Evolutionary conservation across 1,140 invertebrate species (phyloP).

Genomic region (Nilaparvata lugens): DNA sequence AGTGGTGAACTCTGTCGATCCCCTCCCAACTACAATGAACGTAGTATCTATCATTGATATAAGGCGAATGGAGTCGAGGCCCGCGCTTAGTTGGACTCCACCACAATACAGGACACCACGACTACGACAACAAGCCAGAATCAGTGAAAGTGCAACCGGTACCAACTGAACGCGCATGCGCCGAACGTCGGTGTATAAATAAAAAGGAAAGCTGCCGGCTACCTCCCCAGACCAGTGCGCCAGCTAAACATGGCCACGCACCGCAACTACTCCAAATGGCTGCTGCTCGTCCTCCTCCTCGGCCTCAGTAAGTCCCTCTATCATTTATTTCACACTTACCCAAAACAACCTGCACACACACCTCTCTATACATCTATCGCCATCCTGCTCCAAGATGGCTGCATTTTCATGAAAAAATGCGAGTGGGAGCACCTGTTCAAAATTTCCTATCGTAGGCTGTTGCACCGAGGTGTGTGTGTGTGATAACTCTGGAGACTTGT

Average conservation of each 20-base stretch:
- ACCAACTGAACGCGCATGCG: slow-evolving; percentile 4
- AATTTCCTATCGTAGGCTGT: too few relatives aligned
- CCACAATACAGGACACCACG: neutral
- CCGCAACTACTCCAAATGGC: neutral
- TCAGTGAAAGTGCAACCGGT: slow-evolving; percentile 12
- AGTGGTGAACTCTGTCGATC: neutral
- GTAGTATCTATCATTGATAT: slow-evolving; percentile 6
- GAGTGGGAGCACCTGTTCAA: too few relatives aligned
- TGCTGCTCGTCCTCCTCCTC: neutral
- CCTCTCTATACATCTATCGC: neutral
- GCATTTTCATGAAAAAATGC: too few relatives aligned
- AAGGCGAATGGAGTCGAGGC: slow-evolving; percentile 2
- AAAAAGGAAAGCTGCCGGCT: slow-evolving; percentile 13
- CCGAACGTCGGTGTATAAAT: slow-evolving; percentile 9
- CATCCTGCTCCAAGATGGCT: too few relatives aligned
- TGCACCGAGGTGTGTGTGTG: too few relatives aligned
- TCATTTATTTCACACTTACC: neutral
- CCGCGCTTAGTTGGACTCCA: slow-evolving; percentile 4
- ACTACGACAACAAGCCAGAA: neutral
- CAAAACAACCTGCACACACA: neutral
- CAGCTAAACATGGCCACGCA: slow-evolving; percentile 1
- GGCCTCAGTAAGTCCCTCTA: slow-evolving; percentile 5
- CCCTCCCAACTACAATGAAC: neutral
- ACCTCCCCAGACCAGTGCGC: neutral
- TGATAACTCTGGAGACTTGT: too few relatives aligned